Base-by-base conservation (phyloP, 2,113 vertebrate genomes). In the Prunella fulvescens region DNA sequence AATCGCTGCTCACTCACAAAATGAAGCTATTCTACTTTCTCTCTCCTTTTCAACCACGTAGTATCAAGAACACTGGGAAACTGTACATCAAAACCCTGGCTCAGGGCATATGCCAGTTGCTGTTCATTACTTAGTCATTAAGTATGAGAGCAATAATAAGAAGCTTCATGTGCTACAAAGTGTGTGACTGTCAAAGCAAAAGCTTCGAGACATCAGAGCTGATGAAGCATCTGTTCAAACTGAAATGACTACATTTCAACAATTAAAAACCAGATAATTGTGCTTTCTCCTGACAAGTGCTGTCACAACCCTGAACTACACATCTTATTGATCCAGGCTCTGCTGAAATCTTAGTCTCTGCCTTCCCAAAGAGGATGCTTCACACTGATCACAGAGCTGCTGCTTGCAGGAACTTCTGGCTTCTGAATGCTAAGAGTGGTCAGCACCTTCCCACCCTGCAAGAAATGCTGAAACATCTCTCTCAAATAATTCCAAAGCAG, bases 1-100 rank as follows among this genome's bases (percentile, higher is more conserved):
- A 61, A 57, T 19, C 0, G 0, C 40, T 67, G 53, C n/a, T 54
- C 0, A 0, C 40, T 62, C 71, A 42, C 44, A 69, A 20, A 80
- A 82, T 3, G 4, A 72, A 50, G 18, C 33, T 44, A 57, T n/a
- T 80, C 28, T 35, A 35, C 66, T 53, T 80, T 19, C 58, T 35
- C 33, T 25, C 69, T 78, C 51, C 6, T 57, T 66, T 88, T 84
- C 67, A 50, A 10, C 4, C 1, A 3, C 5, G 23, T 14, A 14
- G 56, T 1, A 3, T 26, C 39, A 88, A 60, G 37, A 85, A 56
- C 3, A 4, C 51, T 48, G 40, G 15, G 29, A 80, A 76, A 60
- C 17, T 54, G 14, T 3, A 0, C 11, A 74, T 47, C 42, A 79
- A 71, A 73, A 9, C 31, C 39, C 48, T 56, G 12, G 45, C 81